Conservation (phyloP, 2,113 vertebrate genomes). For the Cheilinus undulatus region DNA sequence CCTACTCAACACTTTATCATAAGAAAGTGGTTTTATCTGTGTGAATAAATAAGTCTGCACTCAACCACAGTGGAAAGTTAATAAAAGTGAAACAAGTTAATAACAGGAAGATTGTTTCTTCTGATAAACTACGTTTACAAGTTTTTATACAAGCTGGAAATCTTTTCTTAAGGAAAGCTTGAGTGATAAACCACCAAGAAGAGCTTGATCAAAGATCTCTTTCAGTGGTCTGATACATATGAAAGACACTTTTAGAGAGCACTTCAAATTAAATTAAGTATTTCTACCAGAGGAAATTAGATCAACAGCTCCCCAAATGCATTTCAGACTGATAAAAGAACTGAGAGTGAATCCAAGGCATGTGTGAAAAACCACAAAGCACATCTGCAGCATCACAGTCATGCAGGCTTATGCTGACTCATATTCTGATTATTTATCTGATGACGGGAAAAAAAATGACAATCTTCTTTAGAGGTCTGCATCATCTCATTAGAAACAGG, state of each 20-base stretch:
- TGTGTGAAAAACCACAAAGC: not conserved
- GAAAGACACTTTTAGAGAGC: not conserved
- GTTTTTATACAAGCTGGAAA: not conserved
- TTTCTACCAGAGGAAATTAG: not conserved
- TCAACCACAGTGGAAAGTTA: not conserved
- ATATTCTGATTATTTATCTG: not conserved
- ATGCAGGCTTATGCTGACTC: not conserved
- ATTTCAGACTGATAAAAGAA: not conserved
- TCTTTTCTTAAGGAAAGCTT: not conserved
- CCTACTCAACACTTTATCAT: not conserved
- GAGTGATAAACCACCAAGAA: not conserved
- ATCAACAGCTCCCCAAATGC: not conserved
- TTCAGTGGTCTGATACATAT: not conserved
- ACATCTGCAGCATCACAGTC: not conserved
- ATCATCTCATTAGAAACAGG: slow-evolving; percentile 3
- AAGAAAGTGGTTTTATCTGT: no score
- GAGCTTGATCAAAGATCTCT: not conserved
- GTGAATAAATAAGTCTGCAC: no score
- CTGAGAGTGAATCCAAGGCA: not conserved
- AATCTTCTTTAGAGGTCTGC: not conserved
- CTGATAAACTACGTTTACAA: not conserved
- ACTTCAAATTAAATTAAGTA: slow-evolving; percentile 4
- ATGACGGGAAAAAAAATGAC: not conserved
- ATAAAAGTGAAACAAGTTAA: not conserved
- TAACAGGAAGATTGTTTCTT: not conserved